These are phyloP conservation scores for Apodemus speciosus DNA, from an alignment of 2,113 vertebrate genomes.

Conservation along the genomic window DNA sequence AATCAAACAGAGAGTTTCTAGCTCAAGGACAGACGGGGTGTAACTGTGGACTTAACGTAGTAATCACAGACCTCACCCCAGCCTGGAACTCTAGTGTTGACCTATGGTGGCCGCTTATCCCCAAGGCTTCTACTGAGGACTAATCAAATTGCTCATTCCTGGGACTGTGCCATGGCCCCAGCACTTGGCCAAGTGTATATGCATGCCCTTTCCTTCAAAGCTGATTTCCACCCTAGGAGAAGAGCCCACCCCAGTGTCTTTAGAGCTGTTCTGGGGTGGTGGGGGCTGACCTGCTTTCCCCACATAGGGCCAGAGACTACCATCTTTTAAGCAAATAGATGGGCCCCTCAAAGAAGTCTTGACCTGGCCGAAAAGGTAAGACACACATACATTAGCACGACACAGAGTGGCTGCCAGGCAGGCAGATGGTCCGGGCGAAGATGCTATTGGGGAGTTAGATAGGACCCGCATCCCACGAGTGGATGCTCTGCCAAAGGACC, in stretches of 20 bases:
- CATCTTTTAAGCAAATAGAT: background rate
- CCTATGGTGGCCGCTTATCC: background rate
- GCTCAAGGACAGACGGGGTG: background rate
- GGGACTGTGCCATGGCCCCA: background rate
- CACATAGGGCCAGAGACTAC: background rate
- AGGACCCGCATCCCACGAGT: background rate
- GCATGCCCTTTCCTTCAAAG: accelerated
- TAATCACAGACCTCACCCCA: background rate
- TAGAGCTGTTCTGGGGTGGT: background rate
- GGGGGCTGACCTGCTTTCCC: background rate
- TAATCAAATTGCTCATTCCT: background rate
- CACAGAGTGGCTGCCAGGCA: background rate
- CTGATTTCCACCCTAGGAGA: background rate
- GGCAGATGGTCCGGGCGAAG: background rate
- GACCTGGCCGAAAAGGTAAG: background rate
- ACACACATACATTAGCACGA: background rate
- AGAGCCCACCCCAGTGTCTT: background rate
- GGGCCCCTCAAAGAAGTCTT: background rate
- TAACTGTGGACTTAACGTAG: background rate
- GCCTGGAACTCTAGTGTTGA: background rate
- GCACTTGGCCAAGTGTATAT: background rate
- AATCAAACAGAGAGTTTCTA: background rate
- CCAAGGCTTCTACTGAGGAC: accelerated
- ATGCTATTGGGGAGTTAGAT: background rate
- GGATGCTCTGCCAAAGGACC: background rate